These are phyloP conservation scores for Paramacrobiotus metropolitanus DNA, from an alignment of 1,140 invertebrate species.

Conservation along the genomic window DNA sequence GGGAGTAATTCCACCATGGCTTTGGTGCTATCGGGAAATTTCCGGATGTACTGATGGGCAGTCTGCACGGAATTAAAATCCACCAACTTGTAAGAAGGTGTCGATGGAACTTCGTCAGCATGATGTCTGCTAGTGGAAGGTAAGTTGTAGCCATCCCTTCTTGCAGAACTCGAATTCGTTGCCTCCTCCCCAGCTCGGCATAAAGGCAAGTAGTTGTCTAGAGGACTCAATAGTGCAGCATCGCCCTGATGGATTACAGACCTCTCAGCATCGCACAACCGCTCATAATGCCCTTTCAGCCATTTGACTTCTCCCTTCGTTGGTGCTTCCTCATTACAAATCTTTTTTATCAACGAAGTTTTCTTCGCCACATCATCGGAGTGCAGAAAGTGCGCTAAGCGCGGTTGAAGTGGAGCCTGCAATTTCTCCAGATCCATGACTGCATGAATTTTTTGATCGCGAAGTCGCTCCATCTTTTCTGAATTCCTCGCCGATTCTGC, in stretches of 20 bases:
- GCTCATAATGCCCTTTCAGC: background rate
- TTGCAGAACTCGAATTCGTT: too few species aligned
- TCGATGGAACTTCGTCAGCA: too few species aligned
- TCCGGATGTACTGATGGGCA: background rate
- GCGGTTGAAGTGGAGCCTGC: background rate
- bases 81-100: too few species aligned
- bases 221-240: too few species aligned
- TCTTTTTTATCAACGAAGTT: background rate
- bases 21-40: background rate
- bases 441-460: background rate
- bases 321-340: background rate
- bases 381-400: background rate
- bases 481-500: background rate
- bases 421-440: slow-evolving; percentile 4
- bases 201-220: too few species aligned
- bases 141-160: too few species aligned
- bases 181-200: too few species aligned
- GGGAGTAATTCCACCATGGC: background rate
- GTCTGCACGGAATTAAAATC: slow-evolving; percentile 2
- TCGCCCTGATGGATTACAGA: too few species aligned
- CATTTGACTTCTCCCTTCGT: background rate
- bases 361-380: background rate
- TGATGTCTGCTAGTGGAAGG: too few species aligned
- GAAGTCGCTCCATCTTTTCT: background rate
- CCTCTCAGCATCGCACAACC: background rate